Evolutionary conservation across 2,888 invertebrate species (phyloP).

Genomic region (Troides helena): DNA sequence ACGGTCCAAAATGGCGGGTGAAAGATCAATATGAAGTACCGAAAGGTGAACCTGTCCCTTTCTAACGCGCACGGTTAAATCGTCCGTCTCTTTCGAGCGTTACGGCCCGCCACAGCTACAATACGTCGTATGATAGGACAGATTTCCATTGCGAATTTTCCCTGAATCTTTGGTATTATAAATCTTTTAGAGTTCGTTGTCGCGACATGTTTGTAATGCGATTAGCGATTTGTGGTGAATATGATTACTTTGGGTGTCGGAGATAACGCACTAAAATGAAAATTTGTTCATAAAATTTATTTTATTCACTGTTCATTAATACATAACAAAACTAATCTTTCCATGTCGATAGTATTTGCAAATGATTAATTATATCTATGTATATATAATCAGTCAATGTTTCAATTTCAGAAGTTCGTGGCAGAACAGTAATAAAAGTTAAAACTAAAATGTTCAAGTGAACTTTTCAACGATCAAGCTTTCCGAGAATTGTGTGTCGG

Average conservation of each 20-base stretch:
- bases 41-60: slow-evolving; percentile 61
- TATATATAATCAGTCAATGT: background rate
- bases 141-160: slow-evolving; percentile 66
- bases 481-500: too few relatives aligned
- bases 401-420: background rate
- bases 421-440: background rate
- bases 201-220: slow-evolving; percentile 60
- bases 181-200: slow-evolving; percentile 51
- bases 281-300: slow-evolving; percentile 38
- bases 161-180: slow-evolving; percentile 43
- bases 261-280: slow-evolving; percentile 67
- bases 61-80: slow-evolving; percentile 43
- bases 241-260: slow-evolving; percentile 50
- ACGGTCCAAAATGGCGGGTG: slow-evolving; percentile 77
- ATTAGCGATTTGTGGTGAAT: slow-evolving; percentile 65
- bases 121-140: slow-evolving; percentile 69
- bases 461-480: too few relatives aligned
- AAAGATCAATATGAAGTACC: slow-evolving; percentile 80
- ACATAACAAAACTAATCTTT: background rate
- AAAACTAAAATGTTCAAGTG: too few relatives aligned
- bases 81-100: slow-evolving; percentile 54
- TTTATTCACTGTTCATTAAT: slow-evolving; percentile 15
- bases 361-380: background rate
- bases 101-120: slow-evolving; percentile 59
- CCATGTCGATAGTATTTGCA: background rate